Conservation (phyloP, 2,888 invertebrate genomes). For the Agrochola circellaris region DNA sequence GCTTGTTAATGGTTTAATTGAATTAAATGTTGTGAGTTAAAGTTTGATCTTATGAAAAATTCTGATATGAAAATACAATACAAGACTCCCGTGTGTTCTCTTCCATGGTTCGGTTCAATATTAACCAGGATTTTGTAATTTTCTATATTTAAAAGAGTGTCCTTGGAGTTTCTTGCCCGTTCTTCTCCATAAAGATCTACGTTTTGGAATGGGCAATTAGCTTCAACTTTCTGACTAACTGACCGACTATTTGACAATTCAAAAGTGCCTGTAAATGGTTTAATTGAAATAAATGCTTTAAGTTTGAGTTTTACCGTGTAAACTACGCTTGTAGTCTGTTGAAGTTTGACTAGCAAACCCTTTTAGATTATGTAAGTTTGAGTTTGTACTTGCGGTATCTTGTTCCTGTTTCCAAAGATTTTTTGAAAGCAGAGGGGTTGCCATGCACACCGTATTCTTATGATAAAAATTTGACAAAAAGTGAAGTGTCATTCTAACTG, state of each 20-base stretch:
- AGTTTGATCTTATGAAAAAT: background rate
- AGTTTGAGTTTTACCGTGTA: too few species aligned
- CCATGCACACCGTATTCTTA: background rate
- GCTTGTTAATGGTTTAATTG: background rate
- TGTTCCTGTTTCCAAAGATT: background rate
- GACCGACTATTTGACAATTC: too few species aligned
- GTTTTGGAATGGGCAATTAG: too few species aligned
- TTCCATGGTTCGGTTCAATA: constrained; percentile 8
- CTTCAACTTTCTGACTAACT: too few species aligned
- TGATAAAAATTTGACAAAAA: background rate
- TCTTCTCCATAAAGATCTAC: too few species aligned
- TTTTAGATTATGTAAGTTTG: constrained; percentile 9
- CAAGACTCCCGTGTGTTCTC: background rate
- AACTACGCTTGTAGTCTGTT: background rate
- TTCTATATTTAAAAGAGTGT: too few species aligned
- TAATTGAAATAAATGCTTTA: too few species aligned
- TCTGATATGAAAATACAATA: background rate
- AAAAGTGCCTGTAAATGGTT: too few species aligned
- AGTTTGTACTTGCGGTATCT: constrained; percentile 4
- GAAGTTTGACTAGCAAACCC: constrained; percentile 13
- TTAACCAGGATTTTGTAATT: too few species aligned
- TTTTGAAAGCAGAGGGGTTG: background rate
- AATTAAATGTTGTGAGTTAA: background rate
- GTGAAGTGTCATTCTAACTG: background rate
- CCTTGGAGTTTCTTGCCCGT: too few species aligned